These are phyloP conservation scores for Drosophila anceps DNA, from an alignment of 2,888 invertebrate species.

Conservation along the genomic window DNA sequence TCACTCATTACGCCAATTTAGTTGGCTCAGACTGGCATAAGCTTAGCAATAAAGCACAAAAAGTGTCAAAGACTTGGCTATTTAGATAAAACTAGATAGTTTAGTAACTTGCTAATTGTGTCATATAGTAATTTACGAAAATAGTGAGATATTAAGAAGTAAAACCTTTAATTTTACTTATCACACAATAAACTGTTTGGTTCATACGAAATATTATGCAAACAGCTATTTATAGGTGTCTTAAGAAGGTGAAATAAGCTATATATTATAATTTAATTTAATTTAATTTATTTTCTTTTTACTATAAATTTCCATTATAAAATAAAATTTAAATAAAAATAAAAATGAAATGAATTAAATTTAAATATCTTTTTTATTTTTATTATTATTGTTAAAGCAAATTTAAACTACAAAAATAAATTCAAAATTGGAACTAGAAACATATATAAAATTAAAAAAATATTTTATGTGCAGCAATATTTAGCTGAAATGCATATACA, in stretches of 20 bases:
- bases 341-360: too few species aligned
- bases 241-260: too few species aligned
- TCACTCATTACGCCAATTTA: not conserved
- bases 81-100: not conserved
- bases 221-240: not conserved
- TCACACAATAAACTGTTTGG: not conserved
- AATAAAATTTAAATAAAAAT: too few species aligned
- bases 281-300: too few species aligned
- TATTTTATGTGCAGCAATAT: not conserved
- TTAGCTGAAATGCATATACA: too few species aligned
- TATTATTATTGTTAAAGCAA: too few species aligned
- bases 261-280: too few species aligned
- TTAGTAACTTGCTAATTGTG: not conserved
- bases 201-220: not conserved
- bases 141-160: not conserved
- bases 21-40: not conserved
- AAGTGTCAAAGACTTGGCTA: not conserved
- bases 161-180: not conserved
- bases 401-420: too few species aligned
- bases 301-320: too few species aligned
- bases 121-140: not conserved
- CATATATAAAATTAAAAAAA: not conserved
- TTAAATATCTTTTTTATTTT: too few species aligned
- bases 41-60: not conserved
- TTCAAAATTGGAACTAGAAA: too few species aligned